Conservation (phyloP, 2,888 invertebrate genomes). For the Amphimallon solstitiale region DNA sequence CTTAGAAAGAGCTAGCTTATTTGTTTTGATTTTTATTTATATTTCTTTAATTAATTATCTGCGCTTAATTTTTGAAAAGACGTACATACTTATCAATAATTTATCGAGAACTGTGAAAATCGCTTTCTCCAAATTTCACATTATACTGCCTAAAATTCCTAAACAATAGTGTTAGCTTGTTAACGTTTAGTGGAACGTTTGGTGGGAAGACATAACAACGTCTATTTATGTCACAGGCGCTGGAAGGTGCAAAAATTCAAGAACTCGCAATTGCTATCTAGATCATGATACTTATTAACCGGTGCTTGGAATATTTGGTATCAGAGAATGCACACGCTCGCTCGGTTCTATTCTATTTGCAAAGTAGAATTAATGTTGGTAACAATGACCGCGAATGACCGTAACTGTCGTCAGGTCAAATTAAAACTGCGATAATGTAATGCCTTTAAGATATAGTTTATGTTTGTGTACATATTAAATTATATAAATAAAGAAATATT, state of each 20-base stretch:
- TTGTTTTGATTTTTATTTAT: no score
- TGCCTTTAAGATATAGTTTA: no score
- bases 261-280: constrained; percentile 31
- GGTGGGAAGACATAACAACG: not conserved
- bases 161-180: no score
- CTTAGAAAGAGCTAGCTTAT: no score
- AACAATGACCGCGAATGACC: constrained; percentile 36
- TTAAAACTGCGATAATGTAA: constrained; percentile 8
- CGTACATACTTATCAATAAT: no score
- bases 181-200: not conserved
- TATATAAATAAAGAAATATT: no score
- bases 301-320: constrained; percentile 19
- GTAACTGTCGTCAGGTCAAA: constrained; percentile 28
- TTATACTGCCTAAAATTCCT: no score
- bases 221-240: not conserved
- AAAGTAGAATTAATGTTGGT: constrained; percentile 30
- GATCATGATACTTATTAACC: constrained; percentile 35
- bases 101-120: no score
- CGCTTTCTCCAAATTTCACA: no score
- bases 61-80: no score
- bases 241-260: constrained; percentile 8
- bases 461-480: no score
- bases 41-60: no score
- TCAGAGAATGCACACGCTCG: constrained; percentile 29
- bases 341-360: constrained; percentile 34